Evolutionary conservation across 2,113 vertebrate genomes (phyloP).

Genomic region (Sprattus sprattus): DNA sequence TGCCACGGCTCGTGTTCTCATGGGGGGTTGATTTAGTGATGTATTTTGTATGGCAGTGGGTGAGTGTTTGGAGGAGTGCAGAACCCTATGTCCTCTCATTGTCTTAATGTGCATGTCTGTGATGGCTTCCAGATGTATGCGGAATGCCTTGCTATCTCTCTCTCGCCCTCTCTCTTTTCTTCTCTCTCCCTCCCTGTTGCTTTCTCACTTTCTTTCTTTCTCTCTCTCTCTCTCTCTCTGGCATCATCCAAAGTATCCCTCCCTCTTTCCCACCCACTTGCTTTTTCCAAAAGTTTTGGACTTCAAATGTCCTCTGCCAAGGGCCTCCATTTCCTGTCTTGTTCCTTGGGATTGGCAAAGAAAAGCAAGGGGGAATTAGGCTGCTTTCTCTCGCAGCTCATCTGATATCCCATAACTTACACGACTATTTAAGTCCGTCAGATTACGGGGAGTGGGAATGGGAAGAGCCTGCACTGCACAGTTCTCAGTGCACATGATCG

Average conservation of each 20-base stretch:
- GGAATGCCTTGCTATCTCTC: conserved; percentile 37
- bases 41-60: conserved; percentile 38
- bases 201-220: neutral
- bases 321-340: conserved; percentile 30
- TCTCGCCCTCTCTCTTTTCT: neutral
- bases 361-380: neutral
- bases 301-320: conserved; percentile 18
- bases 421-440: neutral
- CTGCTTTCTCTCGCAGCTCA: neutral
- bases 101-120: conserved; percentile 25
- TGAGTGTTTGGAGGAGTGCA: conserved; percentile 28
- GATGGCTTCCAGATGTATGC: conserved; percentile 48
- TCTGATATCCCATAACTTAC: conserved; percentile 7
- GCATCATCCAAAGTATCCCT: neutral
- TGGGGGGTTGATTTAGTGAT: conserved; percentile 30
- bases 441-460: neutral
- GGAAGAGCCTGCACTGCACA: neutral
- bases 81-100: conserved; percentile 43
- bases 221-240: neutral
- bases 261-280: conserved; percentile 1
- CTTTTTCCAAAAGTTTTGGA: conserved; percentile 7
- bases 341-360: neutral
- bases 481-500: neutral
- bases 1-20: conserved; percentile 10
- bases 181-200: conserved; percentile 10